Conservation (phyloP, 2,888 invertebrate species). For the Dryocosmus kuriphilus region DNA sequence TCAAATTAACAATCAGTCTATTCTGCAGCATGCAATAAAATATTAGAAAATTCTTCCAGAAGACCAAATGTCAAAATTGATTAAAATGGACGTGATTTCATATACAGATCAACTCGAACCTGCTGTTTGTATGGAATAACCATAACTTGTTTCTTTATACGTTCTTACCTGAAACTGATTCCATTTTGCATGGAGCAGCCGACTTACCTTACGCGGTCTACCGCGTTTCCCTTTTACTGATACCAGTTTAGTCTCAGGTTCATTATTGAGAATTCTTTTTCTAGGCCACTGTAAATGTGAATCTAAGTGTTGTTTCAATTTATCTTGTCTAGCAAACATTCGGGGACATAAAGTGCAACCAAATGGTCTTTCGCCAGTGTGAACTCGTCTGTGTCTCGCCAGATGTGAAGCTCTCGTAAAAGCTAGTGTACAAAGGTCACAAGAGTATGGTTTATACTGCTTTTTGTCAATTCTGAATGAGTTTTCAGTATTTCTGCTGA, state of each 20-base stretch:
- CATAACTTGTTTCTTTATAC: too few relatives aligned
- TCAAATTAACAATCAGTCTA: too few relatives aligned
- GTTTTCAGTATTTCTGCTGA: slow-evolving; percentile 40
- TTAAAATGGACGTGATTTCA: too few relatives aligned
- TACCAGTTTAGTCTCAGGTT: slow-evolving; percentile 42
- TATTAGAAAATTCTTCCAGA: too few relatives aligned
- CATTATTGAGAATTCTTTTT: slow-evolving; percentile 50
- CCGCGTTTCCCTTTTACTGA: slow-evolving; percentile 69
- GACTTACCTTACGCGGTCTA: slow-evolving; percentile 69
- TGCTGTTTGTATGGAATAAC: too few relatives aligned
- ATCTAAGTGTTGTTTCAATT: slow-evolving; percentile 82
- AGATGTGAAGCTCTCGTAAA: slow-evolving; percentile 86
- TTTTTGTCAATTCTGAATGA: slow-evolving; percentile 57
- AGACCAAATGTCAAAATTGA: too few relatives aligned
- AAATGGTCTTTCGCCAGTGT: slow-evolving; percentile 86
- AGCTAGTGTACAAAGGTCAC: slow-evolving; percentile 73
- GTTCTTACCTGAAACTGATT: too few relatives aligned
- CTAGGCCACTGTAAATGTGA: slow-evolving; percentile 73
- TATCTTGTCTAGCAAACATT: slow-evolving; percentile 86
- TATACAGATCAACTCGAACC: too few relatives aligned
- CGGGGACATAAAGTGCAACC: slow-evolving; percentile 85
- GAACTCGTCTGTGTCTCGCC: slow-evolving; percentile 84
- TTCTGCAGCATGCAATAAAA: too few relatives aligned
- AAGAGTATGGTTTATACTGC: slow-evolving; percentile 73
- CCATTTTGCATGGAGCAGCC: too few relatives aligned